phyloP scores from a whole-genome alignment of 2,797 vertebrate genomes.

The Enteromius radiatus region DNA sequence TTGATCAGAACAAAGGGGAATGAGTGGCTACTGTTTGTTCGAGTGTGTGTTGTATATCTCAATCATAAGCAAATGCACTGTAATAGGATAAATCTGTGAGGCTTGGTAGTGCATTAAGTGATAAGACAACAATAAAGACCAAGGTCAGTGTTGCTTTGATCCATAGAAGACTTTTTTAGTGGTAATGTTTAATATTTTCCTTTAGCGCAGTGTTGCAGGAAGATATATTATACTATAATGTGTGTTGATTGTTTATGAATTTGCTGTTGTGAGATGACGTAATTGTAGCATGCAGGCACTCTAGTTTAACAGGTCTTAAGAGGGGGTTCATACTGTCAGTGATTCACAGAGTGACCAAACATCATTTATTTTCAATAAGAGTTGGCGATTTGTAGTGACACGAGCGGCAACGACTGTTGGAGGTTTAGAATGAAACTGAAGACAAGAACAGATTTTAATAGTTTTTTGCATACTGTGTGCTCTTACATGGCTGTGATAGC shows the following conservation, averaged over 20 bases:
- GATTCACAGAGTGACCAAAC: background rate
- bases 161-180: background rate
- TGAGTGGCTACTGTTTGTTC: background rate
- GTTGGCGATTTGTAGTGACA: background rate
- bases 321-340: background rate
- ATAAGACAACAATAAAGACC: background rate
- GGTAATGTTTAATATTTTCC: background rate
- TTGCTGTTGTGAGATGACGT: background rate
- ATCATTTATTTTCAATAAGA: background rate
- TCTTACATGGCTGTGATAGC: background rate
- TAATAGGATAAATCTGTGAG: constrained; percentile 11
- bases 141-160: constrained; percentile 49
- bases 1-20: background rate
- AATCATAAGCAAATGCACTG: background rate
- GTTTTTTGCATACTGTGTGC: background rate
- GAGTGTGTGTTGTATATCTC: background rate
- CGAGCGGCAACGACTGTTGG: too few species aligned
- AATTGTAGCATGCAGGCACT: constrained; percentile 1
- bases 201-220: background rate
- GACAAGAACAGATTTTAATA: background rate
- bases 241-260: background rate
- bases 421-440: background rate
- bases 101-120: background rate
- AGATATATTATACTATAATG: background rate
- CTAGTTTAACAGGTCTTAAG: background rate